phyloP scores from a whole-genome alignment of 2,113 vertebrate genomes.

The Macrotus californicus region DNA sequence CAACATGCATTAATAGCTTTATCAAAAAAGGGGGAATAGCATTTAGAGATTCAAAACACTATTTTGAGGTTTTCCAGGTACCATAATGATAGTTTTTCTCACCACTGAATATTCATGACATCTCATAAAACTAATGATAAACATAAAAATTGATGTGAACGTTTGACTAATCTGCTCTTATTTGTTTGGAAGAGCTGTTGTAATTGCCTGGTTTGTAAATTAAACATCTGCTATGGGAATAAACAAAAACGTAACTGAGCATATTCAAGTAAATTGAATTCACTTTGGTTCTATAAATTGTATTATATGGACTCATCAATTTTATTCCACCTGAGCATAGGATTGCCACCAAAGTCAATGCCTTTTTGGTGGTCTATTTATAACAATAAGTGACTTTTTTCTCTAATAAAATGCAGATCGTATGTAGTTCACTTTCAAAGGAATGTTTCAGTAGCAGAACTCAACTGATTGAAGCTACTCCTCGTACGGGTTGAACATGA shows the following conservation, averaged over 20 bases:
- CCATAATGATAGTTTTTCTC: conserved; percentile 76
- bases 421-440: conserved; percentile 42
- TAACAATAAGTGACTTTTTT: conserved; percentile 62
- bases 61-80: conserved; percentile 82
- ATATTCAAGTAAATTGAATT: conserved; percentile 87
- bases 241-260: conserved; percentile 87
- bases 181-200: conserved; percentile 84
- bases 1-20: conserved; percentile 69
- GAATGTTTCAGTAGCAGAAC: background rate
- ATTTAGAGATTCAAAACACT: conserved; percentile 74
- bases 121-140: conserved; percentile 87
- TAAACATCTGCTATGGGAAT: conserved; percentile 89
- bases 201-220: conserved; percentile 87
- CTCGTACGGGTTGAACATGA: background rate
- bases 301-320: conserved; percentile 80
- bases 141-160: conserved; percentile 87
- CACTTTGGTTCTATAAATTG: conserved; percentile 82
- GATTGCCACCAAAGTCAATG: conserved; percentile 26
- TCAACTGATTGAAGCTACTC: background rate
- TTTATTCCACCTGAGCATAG: conserved; percentile 80
- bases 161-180: conserved; percentile 88
- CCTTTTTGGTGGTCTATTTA: conserved; percentile 64
- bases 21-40: conserved; percentile 61
- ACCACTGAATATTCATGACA: conserved; percentile 86
- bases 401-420: conserved; percentile 57